Evolutionary conservation across 2,888 invertebrate genomes (phyloP), one percentile per base, ranked within the genome.

Genomic region (Campoplex nolae): DNA sequence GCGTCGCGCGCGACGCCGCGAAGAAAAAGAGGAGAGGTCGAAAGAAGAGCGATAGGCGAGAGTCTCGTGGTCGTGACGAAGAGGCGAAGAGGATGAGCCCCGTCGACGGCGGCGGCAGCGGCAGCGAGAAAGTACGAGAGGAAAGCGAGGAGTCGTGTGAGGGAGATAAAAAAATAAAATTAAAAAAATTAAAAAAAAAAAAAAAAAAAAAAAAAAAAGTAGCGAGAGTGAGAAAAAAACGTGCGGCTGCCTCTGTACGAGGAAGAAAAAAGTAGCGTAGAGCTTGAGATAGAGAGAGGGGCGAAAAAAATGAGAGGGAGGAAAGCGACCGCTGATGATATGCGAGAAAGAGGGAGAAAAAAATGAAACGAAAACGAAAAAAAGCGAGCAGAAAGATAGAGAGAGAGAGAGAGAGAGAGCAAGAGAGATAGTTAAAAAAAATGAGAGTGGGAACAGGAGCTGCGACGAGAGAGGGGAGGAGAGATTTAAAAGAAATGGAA

Each of bases 11-110:
- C 82, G 78, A 82, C 81, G 85, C 77, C 70, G 77, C 68, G 82
- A 75, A 82, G 82, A 82, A 78, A 77, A 82, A 78, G 84, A 84
- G 84, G 80, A 80, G 84, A 76, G 79, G 70, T 75, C 85, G 85
- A 77, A 83, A 65, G 83, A 85, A 76, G 85, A 83, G 83, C 74
- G 68, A 78, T 77, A 78, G 51, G 67, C 67, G 67, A 70, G 56
- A 58, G 56, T 51, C 32, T 73, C 58, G 58, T 18, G 23, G 51
- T n/a, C 62, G 38, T 62, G 82, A 82, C 73, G 71, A 82, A 56
- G 85, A 77, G 73, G 78, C 45, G 38, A 76, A 65, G 54, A 71
- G 56, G 68, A 74, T 76, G 62, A 65, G 74, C 42, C 70, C 35
- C 38, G 38, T 18, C 23, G 54, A 58, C 51, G 70, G 70, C 23